Conservation (phyloP, 2,797 vertebrate species). For the Brachymystax lenok region DNA sequence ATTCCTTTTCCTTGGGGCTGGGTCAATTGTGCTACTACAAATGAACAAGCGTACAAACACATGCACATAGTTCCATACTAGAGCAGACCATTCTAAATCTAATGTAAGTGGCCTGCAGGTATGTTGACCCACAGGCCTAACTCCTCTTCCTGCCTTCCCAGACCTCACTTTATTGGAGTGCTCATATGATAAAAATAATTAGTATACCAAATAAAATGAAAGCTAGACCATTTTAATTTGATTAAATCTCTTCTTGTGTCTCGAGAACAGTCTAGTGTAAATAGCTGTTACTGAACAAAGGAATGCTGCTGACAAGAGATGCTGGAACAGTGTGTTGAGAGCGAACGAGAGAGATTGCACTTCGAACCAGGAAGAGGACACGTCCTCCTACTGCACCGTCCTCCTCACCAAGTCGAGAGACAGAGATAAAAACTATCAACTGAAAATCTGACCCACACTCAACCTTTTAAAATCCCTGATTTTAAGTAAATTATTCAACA, state of each 20-base stretch:
- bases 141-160: constrained; percentile 36
- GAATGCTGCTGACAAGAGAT: background rate
- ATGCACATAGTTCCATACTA: constrained; percentile 42
- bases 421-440: background rate
- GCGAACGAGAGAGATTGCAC: background rate
- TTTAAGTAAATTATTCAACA: background rate
- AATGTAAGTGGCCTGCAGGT: constrained; percentile 45
- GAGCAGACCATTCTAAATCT: constrained; percentile 57
- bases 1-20: background rate
- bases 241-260: background rate
- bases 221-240: background rate
- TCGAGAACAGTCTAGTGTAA: background rate
- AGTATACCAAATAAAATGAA: background rate
- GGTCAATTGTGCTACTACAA: constrained; percentile 23
- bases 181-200: background rate
- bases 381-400: background rate
- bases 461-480: background rate
- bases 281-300: background rate
- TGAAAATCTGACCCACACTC: background rate
- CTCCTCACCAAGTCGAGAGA: background rate
- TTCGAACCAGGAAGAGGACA: constrained; percentile 7
- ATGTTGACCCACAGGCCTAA: constrained; percentile 66
- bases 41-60: constrained; percentile 40
- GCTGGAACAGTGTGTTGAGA: background rate
- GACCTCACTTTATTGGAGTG: background rate